Conservation (phyloP, 2,888 invertebrate species). For the Cinara cedri region DNA sequence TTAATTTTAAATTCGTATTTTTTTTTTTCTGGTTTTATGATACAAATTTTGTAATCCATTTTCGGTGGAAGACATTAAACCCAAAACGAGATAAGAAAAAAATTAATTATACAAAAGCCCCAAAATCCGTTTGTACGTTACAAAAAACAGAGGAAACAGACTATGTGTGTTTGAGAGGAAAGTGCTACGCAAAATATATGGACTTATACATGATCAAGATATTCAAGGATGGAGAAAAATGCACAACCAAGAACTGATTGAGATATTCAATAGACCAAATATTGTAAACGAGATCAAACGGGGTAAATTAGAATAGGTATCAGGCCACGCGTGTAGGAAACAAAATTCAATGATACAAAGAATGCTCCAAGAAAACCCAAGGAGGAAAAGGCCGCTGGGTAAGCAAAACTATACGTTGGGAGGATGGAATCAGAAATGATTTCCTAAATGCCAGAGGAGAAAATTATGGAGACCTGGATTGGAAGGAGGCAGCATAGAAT, state of each 20-base stretch:
- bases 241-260: background rate
- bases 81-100: no score
- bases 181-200: no score
- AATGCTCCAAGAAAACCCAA: background rate
- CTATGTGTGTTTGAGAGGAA: no score
- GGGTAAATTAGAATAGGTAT: background rate
- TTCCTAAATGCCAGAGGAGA: background rate
- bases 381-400: background rate
- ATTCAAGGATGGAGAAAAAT: no score
- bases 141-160: no score
- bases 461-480: background rate
- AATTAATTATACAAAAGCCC: no score
- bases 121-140: no score
- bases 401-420: background rate
- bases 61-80: no score
- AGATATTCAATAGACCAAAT: background rate
- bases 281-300: background rate
- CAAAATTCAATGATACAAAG: background rate
- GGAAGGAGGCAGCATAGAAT: background rate
- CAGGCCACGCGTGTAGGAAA: constrained; percentile 1
- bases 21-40: no score
- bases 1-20: no score
- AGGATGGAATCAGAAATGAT: background rate
- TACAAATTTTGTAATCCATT: no score
- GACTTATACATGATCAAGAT: no score